Evolutionary conservation across 2,888 invertebrate species (phyloP), one percentile per base, ranked within the genome.

Genomic region (Noctuana brunneofusca): DNA sequence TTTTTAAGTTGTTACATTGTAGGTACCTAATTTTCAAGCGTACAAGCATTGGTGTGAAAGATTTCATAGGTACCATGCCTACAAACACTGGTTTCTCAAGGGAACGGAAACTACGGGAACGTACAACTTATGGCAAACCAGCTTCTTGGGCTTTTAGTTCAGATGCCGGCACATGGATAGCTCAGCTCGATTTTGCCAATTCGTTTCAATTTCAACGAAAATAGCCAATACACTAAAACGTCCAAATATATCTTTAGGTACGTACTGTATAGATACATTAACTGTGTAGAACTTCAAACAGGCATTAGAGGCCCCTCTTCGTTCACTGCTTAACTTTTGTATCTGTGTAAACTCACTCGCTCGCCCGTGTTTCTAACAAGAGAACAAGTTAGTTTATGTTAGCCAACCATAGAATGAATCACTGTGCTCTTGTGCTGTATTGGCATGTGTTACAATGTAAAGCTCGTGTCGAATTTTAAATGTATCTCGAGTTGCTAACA

Each of bases 371-470:
- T 50, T 50, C 18, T 38, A 35, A n/a, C 14, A 30, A 32, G 9
- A 27, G 24, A 41, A 55, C 54, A 55, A 22, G 35, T 20, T 22
- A 38, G 54, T 38, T 30, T 50, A 30, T 50, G 38, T 55, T 41
- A 24, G 24, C 41, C 24, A 27, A 41, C 41, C 54, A 41, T 16
- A 12, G 41, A 55, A 55, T 55, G 41, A 55, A 24, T 55, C 41
- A 55, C 38, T 55, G 41, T 14, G 6, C 24, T 49, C 22, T 24
- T 49, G 41, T 46, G 22, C 24, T 49, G 24, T 49, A 49, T 24
- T 16, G 50, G 30, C 14, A 35, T 16, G 14, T 56, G 46, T 56
- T 16, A 30, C 46, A 55, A 55, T 43, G 24, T 53, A 20, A 38
- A 11, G 24, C 16, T 53, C 41, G 41, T 24, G 16, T 55, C 38